Conservation (phyloP, 2,113 vertebrate genomes). For the Climacteris rufus region DNA sequence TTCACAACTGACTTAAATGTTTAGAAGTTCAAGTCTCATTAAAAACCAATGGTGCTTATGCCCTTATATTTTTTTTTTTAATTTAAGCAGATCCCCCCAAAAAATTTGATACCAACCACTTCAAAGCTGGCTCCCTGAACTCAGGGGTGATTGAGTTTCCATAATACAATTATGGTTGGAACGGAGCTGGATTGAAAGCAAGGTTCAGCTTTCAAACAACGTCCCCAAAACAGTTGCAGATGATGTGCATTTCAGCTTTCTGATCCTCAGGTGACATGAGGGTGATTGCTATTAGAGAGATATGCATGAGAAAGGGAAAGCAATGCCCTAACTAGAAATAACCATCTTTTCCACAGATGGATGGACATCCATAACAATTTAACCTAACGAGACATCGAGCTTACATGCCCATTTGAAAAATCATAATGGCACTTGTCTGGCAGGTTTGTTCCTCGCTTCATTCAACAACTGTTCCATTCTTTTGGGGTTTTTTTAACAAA, state of each 20-base stretch:
- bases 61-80: not conserved
- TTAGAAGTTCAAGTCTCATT: slow-evolving; percentile 10
- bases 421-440: slow-evolving; percentile 40
- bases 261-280: slow-evolving; percentile 48
- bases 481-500: not conserved
- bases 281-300: not conserved
- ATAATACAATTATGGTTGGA: slow-evolving; percentile 39
- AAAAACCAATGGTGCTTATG: not conserved
- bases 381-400: slow-evolving; percentile 28
- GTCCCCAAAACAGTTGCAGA: slow-evolving; percentile 54
- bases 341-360: slow-evolving; percentile 46
- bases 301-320: not conserved
- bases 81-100: not conserved
- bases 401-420: slow-evolving; percentile 46
- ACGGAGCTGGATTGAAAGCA: not conserved
- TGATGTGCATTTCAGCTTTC: slow-evolving; percentile 23
- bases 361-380: slow-evolving; percentile 42
- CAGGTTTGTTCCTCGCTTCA: slow-evolving; percentile 28
- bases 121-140: slow-evolving; percentile 1
- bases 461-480: not conserved
- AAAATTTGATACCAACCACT: not conserved
- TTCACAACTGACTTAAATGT: not conserved
- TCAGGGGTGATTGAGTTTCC: slow-evolving; percentile 40
- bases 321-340: slow-evolving; percentile 1
- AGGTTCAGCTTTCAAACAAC: slow-evolving; percentile 46